Evolutionary conservation across 2,888 invertebrate genomes (phyloP).

Genomic region (Drosophila meridiana): DNA sequence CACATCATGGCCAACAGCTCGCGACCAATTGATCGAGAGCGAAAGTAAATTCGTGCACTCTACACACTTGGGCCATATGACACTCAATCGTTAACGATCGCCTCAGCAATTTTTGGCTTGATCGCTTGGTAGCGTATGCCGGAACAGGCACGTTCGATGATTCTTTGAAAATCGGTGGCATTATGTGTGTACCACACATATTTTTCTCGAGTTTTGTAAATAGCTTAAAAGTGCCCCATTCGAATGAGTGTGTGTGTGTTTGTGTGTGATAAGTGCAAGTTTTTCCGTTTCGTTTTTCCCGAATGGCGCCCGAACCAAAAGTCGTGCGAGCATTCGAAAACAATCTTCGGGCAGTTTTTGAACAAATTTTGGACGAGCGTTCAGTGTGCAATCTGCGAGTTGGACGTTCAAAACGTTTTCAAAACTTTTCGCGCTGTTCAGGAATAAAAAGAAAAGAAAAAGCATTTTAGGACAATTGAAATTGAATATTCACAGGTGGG

Average conservation of each 20-base stretch:
- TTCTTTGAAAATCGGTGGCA: conserved; percentile 39
- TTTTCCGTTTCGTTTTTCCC: conserved; percentile 42
- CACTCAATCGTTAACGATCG: conserved; percentile 19
- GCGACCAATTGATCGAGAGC: conserved; percentile 51
- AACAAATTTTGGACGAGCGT: conserved; percentile 45
- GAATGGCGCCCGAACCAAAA: conserved; percentile 42
- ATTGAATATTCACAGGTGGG: conserved; percentile 71
- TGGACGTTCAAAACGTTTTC: conserved; percentile 38
- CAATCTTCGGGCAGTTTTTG: conserved; percentile 54
- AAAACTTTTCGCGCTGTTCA: conserved; percentile 9
- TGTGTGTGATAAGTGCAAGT: conserved; percentile 59
- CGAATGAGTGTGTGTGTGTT: conserved; percentile 9
- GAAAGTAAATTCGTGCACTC: conserved; percentile 58
- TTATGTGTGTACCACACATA: conserved; percentile 27
- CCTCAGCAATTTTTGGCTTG: conserved; percentile 1
- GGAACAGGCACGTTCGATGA: conserved; percentile 44
- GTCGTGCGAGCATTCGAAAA: conserved; percentile 46
- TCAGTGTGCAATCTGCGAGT: conserved; percentile 57
- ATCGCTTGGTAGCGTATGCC: conserved; percentile 34
- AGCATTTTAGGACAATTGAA: conserved; percentile 43
- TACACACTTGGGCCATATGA: conserved; percentile 32
- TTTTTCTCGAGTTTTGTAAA: conserved; percentile 72
- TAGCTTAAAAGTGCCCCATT: conserved; percentile 64
- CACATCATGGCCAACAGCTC: conserved; percentile 54
- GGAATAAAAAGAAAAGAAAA: conserved; percentile 20